Evolutionary conservation across 2,888 invertebrate genomes (phyloP), one percentile per base, ranked within the genome.

Genomic region (Agriopis marginaria): DNA sequence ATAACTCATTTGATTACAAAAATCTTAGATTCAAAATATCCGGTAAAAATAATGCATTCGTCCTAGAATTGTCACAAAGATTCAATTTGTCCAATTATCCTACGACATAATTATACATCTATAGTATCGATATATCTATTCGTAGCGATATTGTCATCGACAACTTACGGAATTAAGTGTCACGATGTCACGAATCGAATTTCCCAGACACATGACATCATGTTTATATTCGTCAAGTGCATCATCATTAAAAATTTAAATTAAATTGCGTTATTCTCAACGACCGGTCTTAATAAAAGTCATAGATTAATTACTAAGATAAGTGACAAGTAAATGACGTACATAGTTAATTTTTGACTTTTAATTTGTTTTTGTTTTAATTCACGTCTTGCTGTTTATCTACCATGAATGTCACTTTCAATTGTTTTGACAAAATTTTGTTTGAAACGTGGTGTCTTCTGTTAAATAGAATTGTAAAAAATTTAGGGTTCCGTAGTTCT

Each of bases 141-240:
- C 62, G 42, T 49, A 63, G 70, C n/a, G 23, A 54, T 59, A 66
- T 63, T 66, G 70, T 70, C 66, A 66, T 70, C 66, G 12, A 12
- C 47, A 45, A 39, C 58, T 56, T 70, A 58, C 49, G 42, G 60
- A 60, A 39, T 32, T 44, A 70, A 66, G 60, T 67, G 72, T 68
- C 70, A 53, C 61, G 58, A 63, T 67, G 75, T 71, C 73, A 73
- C 60, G 64, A 60, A 49, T 45, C 45, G 4, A 65, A 72, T 71
- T 69, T 71, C 70, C 74, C 69, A 69, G 71, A 70, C 53, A 49
- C 3, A 70, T 75, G 72, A 74, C 68, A 66, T 75, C 75, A 75
- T 72, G 53, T 51, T 68, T 60, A 53, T 59, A 66, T 50, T 58
- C 64, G 55, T 69, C 67, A 70, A 70, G 70, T 68, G 68, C 68